phyloP scores from a whole-genome alignment of 1,140 invertebrate genomes.

The Holotrichia oblita region DNA sequence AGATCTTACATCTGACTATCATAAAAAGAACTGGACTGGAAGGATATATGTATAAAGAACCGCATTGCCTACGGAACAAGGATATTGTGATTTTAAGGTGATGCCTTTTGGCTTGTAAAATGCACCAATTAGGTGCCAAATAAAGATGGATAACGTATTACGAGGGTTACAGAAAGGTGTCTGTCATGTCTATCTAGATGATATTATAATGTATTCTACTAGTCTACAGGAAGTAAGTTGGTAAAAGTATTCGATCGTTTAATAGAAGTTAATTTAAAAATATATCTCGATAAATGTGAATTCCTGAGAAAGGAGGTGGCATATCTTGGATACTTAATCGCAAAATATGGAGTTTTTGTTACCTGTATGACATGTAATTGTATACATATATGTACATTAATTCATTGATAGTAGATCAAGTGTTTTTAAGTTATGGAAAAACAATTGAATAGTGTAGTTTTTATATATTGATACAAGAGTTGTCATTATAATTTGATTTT shows the following conservation, averaged over 20 bases:
- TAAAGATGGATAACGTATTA: too few species aligned
- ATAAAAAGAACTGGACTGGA: conserved; percentile 60
- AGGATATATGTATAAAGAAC: conserved; percentile 61
- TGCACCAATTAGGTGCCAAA: too few species aligned
- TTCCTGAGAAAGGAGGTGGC: conserved; percentile 58
- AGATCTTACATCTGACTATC: conserved; percentile 62
- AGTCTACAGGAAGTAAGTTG: not conserved
- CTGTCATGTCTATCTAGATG: too few species aligned
- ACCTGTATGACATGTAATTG: too few species aligned
- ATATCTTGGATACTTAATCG: conserved; percentile 60
- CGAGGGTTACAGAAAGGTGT: too few species aligned
- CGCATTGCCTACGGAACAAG: conserved; percentile 58
- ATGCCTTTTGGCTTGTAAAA: conserved; percentile 60
- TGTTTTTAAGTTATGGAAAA: too few species aligned
- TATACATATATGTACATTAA: too few species aligned
- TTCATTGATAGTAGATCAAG: too few species aligned
- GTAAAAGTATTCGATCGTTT: conserved; percentile 5
- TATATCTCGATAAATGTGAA: conserved; percentile 45
- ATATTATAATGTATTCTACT: too few species aligned
- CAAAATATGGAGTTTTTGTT: conserved; percentile 59
- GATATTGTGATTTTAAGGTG: conserved; percentile 56
- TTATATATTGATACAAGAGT: too few species aligned
- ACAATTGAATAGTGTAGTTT: too few species aligned
- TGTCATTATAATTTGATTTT: too few species aligned
- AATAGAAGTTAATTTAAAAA: conserved; percentile 45